Evolutionary conservation across 2,888 invertebrate genomes (phyloP), one percentile per base, ranked within the genome.

Genomic region (Oligia latruncula): DNA sequence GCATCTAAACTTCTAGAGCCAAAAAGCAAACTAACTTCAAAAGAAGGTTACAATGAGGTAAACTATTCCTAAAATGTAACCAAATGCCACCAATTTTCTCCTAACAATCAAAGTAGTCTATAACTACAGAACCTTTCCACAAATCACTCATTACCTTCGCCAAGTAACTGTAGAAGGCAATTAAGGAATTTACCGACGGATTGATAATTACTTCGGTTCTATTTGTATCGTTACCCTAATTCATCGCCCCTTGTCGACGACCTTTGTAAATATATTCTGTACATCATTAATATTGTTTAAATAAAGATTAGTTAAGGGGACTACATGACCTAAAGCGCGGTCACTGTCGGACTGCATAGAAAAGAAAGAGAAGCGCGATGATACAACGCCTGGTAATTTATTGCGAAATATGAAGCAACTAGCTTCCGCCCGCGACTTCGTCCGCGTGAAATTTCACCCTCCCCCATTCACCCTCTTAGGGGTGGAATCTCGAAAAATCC

Each of bases 111-210:
- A 70, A 70, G 29, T 71, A 52, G 23, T 76, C 58, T 55, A n/a
- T 52, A 77, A 74, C 40, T 58, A 68, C 55, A 2, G 23, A 49
- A 71, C n/a, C 52, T 55, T 64, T 43, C 6, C 55, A 74, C 74
- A 85, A 85, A 86, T 85, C 86, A 80, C 11, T 85, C 86, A 66
- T 29, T 67, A 43, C 71, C 66, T 75, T 78, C 13, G n/a, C 29
- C 43, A 60, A 68, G 74, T 64, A 77, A 77, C 77, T 43, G 23
- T 40, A 74, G 68, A 52, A 62, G 65, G 20, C n/a, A 86, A 85
- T 85, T 86, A 86, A 64, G 74, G 35, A 29, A 83, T 80, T 86
- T 86, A 86, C 52, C 46, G 20, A 9, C 66, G 40, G 40, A 77
- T 52, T 80, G 85, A 60, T 85, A 83, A 86, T 85, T 83, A 80